phyloP scores from a whole-genome alignment of 2,888 invertebrate species.

The Diplolepis rosae region DNA sequence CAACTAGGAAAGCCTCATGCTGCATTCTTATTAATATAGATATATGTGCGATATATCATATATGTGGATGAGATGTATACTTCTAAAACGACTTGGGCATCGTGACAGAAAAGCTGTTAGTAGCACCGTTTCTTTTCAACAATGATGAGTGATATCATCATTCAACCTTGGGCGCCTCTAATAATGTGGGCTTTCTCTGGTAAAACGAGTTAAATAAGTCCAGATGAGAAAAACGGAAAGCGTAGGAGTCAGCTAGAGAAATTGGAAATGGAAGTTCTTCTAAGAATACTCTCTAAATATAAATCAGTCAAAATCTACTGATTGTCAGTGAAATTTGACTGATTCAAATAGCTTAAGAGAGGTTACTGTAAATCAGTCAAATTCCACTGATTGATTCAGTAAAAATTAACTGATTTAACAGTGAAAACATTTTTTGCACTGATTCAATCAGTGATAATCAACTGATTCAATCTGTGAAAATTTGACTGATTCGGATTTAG shows the following conservation, averaged over 20 bases:
- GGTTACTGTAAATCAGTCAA: no score
- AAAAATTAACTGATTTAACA: no score
- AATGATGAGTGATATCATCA: background rate
- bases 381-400: no score
- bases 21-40: no score
- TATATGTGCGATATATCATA: background rate
- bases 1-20: background rate
- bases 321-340: background rate
- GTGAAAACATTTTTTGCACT: no score
- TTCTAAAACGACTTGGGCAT: background rate
- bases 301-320: no score
- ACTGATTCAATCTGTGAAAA: no score
- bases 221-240: constrained; percentile 1
- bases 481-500: no score
- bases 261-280: background rate
- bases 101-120: background rate
- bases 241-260: background rate
- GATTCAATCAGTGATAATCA: no score
- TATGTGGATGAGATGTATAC: background rate
- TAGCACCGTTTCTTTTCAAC: background rate
- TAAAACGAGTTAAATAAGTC: background rate
- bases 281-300: no score
- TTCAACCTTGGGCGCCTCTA: background rate
- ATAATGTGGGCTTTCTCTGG: background rate
- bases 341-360: background rate